Conservation (phyloP, 2,797 vertebrate genomes). For the Ibycter americanus region DNA sequence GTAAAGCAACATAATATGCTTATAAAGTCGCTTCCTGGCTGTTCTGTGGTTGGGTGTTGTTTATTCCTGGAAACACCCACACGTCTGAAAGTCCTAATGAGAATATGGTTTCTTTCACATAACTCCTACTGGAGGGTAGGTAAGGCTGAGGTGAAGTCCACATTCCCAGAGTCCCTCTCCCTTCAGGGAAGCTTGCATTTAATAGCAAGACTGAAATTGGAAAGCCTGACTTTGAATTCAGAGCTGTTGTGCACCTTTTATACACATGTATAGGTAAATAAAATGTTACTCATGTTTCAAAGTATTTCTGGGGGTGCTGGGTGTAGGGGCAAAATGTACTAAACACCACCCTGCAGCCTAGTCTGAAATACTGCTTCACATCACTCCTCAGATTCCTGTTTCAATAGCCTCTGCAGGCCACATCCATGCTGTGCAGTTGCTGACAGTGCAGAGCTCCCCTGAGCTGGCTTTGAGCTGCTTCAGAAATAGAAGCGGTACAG, state of each 20-base stretch:
- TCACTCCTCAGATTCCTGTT: background rate
- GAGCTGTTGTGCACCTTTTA: background rate
- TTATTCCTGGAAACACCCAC: slow-evolving; percentile 65
- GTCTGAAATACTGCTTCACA: background rate
- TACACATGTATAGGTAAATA: background rate
- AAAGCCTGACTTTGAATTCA: background rate
- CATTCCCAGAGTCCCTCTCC: background rate
- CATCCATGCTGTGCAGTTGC: fast-evolving
- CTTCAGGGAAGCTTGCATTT: background rate
- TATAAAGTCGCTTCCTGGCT: slow-evolving; percentile 10
- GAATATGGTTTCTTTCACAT: slow-evolving; percentile 6
- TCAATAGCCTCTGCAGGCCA: background rate
- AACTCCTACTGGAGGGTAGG: background rate
- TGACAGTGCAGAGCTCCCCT: background rate
- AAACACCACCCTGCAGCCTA: background rate
- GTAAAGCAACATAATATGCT: background rate
- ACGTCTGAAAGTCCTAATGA: slow-evolving; percentile 48
- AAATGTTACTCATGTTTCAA: background rate
- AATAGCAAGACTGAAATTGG: background rate
- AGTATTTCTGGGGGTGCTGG: background rate
- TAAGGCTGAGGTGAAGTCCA: background rate
- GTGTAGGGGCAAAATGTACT: background rate
- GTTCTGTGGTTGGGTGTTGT: slow-evolving; percentile 38
- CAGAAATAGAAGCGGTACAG: background rate
- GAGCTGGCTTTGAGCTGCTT: background rate